Base-by-base conservation (phyloP, 1,140 invertebrate species). In the Acyrthosiphon pisum region DNA sequence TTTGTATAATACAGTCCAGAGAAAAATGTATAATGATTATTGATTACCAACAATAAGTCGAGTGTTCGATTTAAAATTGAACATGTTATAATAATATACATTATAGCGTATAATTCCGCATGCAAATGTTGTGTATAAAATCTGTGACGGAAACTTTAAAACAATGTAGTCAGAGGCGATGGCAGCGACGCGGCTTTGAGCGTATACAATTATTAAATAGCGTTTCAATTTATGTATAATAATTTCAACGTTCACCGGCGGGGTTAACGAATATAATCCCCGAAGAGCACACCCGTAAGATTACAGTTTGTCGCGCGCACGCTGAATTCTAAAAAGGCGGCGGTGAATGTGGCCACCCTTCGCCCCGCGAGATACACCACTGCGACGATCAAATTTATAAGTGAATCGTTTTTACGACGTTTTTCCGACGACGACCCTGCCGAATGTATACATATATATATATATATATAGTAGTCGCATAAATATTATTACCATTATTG, bases 251-350 rank as follows among this genome's bases (percentile, higher is more conserved):
- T 90, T 50, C 37, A 26, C n/a, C 11, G 41, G 2, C 26, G 56
- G 53, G 89, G 35, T 60, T 90, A 90, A 90, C 88, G 88, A 90
- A 68, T 44, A 90, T 90, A 90, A 90, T 90, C 89, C 89, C 89
- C 89, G 14, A 56, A 90, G 88, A 60, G 89, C 89, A 44, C 56
- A 60, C 56, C 89, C 88, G 88, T 60, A 90, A 90, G 88, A 90
- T 90, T 90, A 90, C 53, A 90, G 88, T 90, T 90, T 90, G 88
- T 90, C 88, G 88, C 53, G 23, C 88, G 53, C 56, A 37, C 89
- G 26, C 37, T 60, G 89, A 90, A 90, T 90, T 60, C 89, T 60
- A 90, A 90, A 60, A 90, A 90, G 89, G 53, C 37, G 50, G n/a
- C 14, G 22, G n/a, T 23, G 30, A 56, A 37, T 44, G 53, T 44